Percentiles rank a stretch among this genome's conserved stretches.
These are phyloP conservation scores for Cottoperca gobio DNA, from an alignment of 2,797 vertebrate species.

Conservation along the genomic window DNA sequence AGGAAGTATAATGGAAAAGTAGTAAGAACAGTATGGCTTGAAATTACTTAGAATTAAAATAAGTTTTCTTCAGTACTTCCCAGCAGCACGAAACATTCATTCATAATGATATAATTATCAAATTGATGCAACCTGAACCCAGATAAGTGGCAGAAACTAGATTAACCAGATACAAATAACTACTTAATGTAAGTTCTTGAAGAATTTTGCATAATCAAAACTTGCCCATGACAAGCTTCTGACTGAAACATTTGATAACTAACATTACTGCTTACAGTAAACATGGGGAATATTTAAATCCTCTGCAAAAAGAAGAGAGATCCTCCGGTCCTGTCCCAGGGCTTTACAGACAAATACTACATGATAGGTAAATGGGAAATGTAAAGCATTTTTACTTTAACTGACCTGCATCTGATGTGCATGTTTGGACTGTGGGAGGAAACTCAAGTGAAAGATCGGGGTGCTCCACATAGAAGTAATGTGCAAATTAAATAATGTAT, in stretches of 20 bases:
- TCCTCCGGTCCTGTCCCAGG: not conserved
- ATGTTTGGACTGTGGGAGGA: not conserved
- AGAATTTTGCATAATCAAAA: not conserved
- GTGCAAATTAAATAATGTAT: slow-evolving; percentile 9
- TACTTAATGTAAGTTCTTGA: not conserved
- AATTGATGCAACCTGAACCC: not conserved
- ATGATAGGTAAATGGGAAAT: not conserved
- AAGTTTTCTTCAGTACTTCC: not conserved
- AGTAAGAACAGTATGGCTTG: not conserved
- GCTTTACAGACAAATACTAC: not conserved
- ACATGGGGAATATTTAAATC: not conserved
- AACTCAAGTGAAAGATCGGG: not conserved
- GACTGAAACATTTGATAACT: too few species aligned
- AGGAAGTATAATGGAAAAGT: not conserved
- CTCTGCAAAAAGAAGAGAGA: not conserved
- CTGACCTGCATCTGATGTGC: not conserved
- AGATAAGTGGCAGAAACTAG: not conserved
- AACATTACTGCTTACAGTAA: not conserved
- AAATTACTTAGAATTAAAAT: not conserved
- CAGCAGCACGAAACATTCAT: not conserved
- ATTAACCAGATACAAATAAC: not conserved
- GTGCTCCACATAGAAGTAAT: not conserved
- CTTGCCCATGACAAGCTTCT: not conserved
- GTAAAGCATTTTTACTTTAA: not conserved
- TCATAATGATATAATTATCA: not conserved